Evolutionary conservation across 2,797 vertebrate species (phyloP).

Genomic region (Sorex maritimensis): DNA sequence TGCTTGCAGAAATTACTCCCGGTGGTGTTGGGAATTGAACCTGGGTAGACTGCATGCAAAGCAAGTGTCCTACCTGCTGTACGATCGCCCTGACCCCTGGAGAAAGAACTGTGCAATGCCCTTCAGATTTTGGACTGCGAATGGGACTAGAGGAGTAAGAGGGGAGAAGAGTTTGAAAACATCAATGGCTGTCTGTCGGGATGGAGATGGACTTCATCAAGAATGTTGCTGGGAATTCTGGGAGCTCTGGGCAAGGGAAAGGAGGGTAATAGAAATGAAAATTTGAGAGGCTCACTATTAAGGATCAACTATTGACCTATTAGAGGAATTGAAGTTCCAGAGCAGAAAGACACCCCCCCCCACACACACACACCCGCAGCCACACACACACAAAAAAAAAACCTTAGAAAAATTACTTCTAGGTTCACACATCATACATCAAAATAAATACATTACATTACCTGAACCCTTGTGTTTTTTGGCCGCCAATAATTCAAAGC

Average conservation of each 20-base stretch:
- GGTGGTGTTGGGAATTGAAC: too few relatives aligned
- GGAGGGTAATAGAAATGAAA: neutral
- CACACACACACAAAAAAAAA: neutral
- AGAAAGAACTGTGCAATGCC: neutral
- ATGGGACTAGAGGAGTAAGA: constrained; percentile 1
- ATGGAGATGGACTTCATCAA: neutral
- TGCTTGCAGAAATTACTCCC: too few relatives aligned
- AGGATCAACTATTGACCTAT: constrained; percentile 32
- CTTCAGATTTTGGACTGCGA: neutral
- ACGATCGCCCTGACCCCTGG: too few relatives aligned
- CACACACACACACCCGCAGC: too few relatives aligned
- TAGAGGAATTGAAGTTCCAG: constrained; percentile 31
- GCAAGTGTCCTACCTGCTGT: too few relatives aligned
- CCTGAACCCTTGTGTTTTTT: constrained; percentile 45
- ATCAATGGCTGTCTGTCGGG: neutral
- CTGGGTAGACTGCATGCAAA: too few relatives aligned
- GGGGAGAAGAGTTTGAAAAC: neutral
- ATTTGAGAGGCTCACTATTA: neutral
- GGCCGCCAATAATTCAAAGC: constrained; percentile 67
- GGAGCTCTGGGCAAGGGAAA: constrained; percentile 15
- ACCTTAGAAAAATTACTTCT: constrained; percentile 58
- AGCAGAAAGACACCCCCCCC: constrained; percentile 36
- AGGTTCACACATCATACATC: constrained; percentile 34
- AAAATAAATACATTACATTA: constrained; percentile 63
- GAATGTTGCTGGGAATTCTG: constrained; percentile 34